These are phyloP conservation scores for Chrysomallon squamiferum DNA, from an alignment of 1,140 invertebrate genomes.

Conservation along the genomic window DNA sequence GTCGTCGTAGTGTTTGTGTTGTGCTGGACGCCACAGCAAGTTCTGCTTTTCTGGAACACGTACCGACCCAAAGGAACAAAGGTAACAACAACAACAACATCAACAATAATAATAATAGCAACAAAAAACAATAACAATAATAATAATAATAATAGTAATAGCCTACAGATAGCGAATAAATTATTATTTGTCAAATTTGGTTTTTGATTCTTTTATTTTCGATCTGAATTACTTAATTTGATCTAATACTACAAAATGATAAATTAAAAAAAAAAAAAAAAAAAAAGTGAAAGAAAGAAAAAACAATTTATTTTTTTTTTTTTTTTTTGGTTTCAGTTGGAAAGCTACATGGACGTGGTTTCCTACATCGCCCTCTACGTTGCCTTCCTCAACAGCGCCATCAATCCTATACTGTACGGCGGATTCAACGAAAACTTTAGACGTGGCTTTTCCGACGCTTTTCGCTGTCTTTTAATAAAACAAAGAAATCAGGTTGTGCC, in stretches of 20 bases:
- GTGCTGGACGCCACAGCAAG: constrained; percentile 59
- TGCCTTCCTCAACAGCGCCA: constrained; percentile 66
- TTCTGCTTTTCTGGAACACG: constrained; percentile 47
- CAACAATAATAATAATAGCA: too few relatives aligned
- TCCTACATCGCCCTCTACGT: constrained; percentile 64
- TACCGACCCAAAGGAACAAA: constrained; percentile 22
- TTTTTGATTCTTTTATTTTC: too few relatives aligned
- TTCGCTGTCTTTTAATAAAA: constrained; percentile 33
- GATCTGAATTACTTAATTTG: too few relatives aligned
- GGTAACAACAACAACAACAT: neutral
- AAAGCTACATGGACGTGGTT: constrained; percentile 59
- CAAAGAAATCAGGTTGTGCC: constrained; percentile 36
- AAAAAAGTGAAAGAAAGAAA: too few relatives aligned
- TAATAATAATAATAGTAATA: too few relatives aligned
- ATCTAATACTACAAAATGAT: too few relatives aligned
- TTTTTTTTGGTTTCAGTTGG: constrained; percentile 48
- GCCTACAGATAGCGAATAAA: too few relatives aligned
- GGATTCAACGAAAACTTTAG: constrained; percentile 66
- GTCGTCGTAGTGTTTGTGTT: constrained; percentile 60
- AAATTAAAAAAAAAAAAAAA: too few relatives aligned
- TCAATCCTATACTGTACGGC: constrained; percentile 68
- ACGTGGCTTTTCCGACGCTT: constrained; percentile 50
- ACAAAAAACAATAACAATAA: too few relatives aligned
- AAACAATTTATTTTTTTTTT: too few relatives aligned
- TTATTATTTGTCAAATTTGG: too few relatives aligned